Percentiles rank a stretch among this genome's conserved stretches.
These are phyloP conservation scores for Microctonus hyperodae DNA, from an alignment of 2,888 invertebrate species.

Conservation along the genomic window DNA sequence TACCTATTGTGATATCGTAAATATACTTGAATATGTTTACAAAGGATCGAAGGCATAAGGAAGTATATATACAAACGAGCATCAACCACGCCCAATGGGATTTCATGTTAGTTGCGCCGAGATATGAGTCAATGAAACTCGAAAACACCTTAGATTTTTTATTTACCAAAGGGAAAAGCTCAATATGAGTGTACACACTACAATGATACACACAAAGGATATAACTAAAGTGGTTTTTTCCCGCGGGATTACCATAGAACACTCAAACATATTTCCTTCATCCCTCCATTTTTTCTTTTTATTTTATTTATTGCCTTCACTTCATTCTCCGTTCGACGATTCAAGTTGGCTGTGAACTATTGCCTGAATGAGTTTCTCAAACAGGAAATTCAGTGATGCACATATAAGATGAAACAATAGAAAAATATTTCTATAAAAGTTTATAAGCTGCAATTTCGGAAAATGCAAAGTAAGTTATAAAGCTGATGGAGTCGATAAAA, in stretches of 20 bases:
- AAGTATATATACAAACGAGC: neutral
- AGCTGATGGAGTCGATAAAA: neutral
- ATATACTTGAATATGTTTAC: neutral
- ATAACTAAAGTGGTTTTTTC: constrained; percentile 21
- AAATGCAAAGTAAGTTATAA: neutral
- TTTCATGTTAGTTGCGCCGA: neutral
- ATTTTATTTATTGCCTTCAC: constrained; percentile 1
- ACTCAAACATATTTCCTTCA: constrained; percentile 7
- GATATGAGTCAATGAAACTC: constrained; percentile 14
- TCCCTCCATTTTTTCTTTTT: constrained; percentile 2
- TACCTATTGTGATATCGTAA: neutral
- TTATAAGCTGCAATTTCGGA: neutral
- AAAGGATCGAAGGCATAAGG: neutral
- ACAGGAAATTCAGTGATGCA: neutral
- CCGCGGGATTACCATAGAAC: constrained; percentile 6
- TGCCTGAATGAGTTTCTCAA: neutral
- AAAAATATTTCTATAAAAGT: neutral
- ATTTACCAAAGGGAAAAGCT: constrained; percentile 4
- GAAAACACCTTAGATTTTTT: constrained; percentile 3
- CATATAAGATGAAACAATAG: neutral
- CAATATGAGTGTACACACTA: neutral
- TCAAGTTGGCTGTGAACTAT: neutral
- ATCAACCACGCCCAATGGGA: constrained; percentile 6
- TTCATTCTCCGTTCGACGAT: neutral
- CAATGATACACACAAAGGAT: constrained; percentile 1